These are phyloP conservation scores for Pimephales promelas DNA, from an alignment of 2,113 vertebrate species.

Conservation along the genomic window DNA sequence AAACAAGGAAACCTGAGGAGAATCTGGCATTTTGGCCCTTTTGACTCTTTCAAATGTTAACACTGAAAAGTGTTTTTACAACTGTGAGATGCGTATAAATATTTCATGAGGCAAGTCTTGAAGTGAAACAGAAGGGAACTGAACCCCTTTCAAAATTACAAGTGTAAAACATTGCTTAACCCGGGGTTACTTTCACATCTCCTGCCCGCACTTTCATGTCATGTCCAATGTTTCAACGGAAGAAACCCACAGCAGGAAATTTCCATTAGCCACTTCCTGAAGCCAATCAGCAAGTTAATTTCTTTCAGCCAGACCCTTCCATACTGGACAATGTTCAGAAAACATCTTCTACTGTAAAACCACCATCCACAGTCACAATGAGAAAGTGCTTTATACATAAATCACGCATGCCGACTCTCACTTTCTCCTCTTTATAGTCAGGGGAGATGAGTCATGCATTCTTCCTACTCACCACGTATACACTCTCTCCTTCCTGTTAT, in stretches of 20 bases:
- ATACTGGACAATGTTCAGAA: not conserved
- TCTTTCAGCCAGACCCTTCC: slow-evolving; percentile 28
- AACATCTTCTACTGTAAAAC: not conserved
- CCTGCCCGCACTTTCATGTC: not conserved
- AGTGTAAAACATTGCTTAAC: not conserved
- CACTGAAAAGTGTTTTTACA: not conserved
- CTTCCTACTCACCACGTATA: slow-evolving; percentile 26
- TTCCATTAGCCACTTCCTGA: slow-evolving; percentile 33
- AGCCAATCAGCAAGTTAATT: slow-evolving; percentile 60
- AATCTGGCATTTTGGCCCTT: not conserved
- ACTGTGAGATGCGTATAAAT: not conserved
- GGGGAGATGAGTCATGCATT: slow-evolving; percentile 66
- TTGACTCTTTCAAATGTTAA: not conserved
- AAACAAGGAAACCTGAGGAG: not conserved
- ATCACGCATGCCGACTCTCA: not conserved
- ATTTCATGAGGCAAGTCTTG: not conserved
- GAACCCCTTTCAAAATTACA: not conserved
- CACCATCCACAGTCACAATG: not conserved
- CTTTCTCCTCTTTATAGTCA: slow-evolving; percentile 39
- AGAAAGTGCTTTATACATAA: not conserved
- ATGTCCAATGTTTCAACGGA: slow-evolving; percentile 43
- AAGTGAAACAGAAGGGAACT: not conserved
- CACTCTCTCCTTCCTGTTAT: slow-evolving; percentile 15
- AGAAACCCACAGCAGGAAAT: slow-evolving; percentile 73
- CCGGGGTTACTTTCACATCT: not conserved